Percentiles rank a stretch among this genome's conserved stretches.
Evolutionary conservation across 2,888 invertebrate species (phyloP).

Genomic region (Psylliodes chrysocephalus): DNA sequence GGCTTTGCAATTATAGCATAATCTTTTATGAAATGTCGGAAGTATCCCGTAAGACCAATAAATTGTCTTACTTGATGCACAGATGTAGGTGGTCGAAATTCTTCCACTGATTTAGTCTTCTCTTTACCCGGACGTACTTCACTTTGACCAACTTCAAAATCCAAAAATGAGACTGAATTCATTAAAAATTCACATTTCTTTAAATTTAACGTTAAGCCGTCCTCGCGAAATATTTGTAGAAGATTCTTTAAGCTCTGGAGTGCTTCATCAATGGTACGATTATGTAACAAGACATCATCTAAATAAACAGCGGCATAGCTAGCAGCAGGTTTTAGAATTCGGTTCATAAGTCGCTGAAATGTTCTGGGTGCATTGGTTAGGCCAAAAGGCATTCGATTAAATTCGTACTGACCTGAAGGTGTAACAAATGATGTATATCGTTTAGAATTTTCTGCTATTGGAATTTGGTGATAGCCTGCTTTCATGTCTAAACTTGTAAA

Average conservation of each 20-base stretch:
- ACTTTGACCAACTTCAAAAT: too few species aligned
- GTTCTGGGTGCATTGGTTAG: background rate
- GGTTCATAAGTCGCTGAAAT: background rate
- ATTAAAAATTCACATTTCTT: too few species aligned
- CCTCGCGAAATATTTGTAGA: background rate
- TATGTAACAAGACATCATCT: background rate
- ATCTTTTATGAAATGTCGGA: too few species aligned
- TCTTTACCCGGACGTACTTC: too few species aligned
- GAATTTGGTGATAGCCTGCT: background rate
- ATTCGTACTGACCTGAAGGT: conserved; percentile 7
- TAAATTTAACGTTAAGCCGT: too few species aligned
- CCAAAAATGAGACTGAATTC: too few species aligned
- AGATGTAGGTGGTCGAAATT: too few species aligned
- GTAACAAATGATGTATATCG: conserved; percentile 13
- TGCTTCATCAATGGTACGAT: background rate
- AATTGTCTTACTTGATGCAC: too few species aligned
- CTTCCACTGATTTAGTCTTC: too few species aligned
- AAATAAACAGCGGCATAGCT: background rate
- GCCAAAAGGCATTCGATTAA: background rate
- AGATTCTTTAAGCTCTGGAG: too few species aligned
- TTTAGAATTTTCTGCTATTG: background rate
- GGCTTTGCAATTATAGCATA: too few species aligned
- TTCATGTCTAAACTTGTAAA: conserved; percentile 7
- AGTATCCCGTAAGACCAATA: too few species aligned
- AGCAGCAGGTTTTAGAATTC: background rate